Evolutionary conservation across 2,888 invertebrate genomes (phyloP), one percentile per base, ranked within the genome.

Genomic region (Creontiades dilutus): DNA sequence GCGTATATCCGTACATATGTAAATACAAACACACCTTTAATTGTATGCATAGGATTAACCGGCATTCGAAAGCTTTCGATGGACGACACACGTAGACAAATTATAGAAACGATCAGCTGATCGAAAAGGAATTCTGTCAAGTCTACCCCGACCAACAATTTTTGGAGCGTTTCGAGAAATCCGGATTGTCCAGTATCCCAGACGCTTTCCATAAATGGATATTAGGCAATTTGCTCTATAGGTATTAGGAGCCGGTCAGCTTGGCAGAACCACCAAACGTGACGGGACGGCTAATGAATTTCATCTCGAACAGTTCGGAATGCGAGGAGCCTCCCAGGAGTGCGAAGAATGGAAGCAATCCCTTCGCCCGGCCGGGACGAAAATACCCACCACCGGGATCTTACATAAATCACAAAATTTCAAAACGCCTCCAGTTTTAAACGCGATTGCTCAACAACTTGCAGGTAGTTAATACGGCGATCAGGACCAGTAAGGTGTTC

Each of bases 261-360:
- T 68, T 27, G 68, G 68, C 68, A 68, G 68, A 68, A 68, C 68
- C 68, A 3, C 68, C 23, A 68, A 68, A 68, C 68, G 68, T 68
- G 68, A 68, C 68, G 68, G 68, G 68, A 27, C 68, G 27, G 23
- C 68, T 68, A 68, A 68, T 68, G 68, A 68, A 23, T 68, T 68
- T 68, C 68, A 68, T 68, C 68, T 68, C 68, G 68, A 23, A 68
- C 68, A 68, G 68, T 11, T 68, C 68, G 68, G 68, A 68, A 68
- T 68, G 68, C 27, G 3, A 68, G 19, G 13, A 19, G 61, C 61
- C n/a, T 61, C 9, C 61, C 61, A 19, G 61, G 61, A 61, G 68
- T 68, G 68, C 68, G 68, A 68, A 68, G 68, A 68, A 68, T 68
- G 68, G 23, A 68, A 68, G 68, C 68, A 68, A 68, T 68, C 68